Conservation (phyloP, 1,140 invertebrate genomes). For the Nomia melanderi region DNA sequence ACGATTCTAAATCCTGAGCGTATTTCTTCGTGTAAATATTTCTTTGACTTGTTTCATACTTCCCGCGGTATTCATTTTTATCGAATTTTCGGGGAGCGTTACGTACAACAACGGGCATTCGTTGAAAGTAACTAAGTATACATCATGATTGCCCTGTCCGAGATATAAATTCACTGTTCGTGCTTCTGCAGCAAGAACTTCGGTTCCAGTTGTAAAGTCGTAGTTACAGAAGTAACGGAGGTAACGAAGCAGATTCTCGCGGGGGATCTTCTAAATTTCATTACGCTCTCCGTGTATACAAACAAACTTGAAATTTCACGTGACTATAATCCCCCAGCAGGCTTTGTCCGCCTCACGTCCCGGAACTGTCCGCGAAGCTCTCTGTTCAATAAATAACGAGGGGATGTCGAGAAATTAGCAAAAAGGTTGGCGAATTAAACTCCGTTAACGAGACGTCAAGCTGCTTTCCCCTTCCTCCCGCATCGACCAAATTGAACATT, state of each 20-base stretch:
- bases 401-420: constrained; percentile 3
- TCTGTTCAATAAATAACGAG: constrained; percentile 33
- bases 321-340: constrained; percentile 22
- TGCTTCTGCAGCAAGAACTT: constrained; percentile 5
- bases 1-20: no score
- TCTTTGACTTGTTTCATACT: no score
- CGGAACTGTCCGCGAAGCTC: background rate
- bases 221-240: constrained; percentile 34
- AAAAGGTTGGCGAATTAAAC: background rate
- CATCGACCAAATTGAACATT: background rate
- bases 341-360: constrained; percentile 24
- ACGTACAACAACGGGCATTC: no score
- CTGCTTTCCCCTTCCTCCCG: background rate
- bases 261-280: constrained; percentile 52
- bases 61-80: no score
- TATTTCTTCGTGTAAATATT: no score
- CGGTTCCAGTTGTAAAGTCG: constrained; percentile 30
- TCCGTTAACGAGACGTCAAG: background rate
- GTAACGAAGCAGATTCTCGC: constrained; percentile 54
- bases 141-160: background rate
- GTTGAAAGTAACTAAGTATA: no score
- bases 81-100: no score
- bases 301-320: constrained; percentile 44
- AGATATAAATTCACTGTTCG: background rate
- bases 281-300: constrained; percentile 37